Conservation (phyloP, 2,888 invertebrate species). For the Choreutis nemorana region DNA sequence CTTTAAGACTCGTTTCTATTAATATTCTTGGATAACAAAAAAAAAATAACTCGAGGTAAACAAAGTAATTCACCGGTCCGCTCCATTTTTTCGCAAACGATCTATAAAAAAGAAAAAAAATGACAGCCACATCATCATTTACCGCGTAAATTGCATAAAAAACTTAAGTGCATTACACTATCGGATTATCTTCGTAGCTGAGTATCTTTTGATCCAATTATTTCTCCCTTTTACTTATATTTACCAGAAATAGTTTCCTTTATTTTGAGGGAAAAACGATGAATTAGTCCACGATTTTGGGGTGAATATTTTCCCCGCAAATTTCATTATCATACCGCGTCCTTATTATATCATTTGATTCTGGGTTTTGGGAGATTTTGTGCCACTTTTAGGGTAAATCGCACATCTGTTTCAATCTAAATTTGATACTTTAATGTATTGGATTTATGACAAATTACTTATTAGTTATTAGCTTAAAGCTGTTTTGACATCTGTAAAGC, state of each 20-base stretch:
- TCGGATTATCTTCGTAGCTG: slow-evolving; percentile 34
- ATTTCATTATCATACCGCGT: slow-evolving; percentile 49
- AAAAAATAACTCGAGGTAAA: too few relatives aligned
- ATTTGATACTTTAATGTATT: too few relatives aligned
- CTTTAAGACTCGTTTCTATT: too few relatives aligned
- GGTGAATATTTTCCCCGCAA: slow-evolving; percentile 39
- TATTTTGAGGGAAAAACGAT: slow-evolving; percentile 36
- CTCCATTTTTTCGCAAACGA: too few relatives aligned
- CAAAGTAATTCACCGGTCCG: too few relatives aligned
- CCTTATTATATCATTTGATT: too few relatives aligned
- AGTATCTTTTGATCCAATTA: slow-evolving; percentile 40
- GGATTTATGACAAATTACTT: too few relatives aligned
- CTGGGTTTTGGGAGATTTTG: too few relatives aligned
- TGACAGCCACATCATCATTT: slow-evolving; percentile 14
- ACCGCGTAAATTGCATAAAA: slow-evolving; percentile 21
- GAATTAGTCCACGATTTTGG: slow-evolving; percentile 27
- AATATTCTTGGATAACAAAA: too few relatives aligned
- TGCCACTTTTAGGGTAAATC: slow-evolving; percentile 20
- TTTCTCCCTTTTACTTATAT: slow-evolving; percentile 45
- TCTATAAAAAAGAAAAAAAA: too few relatives aligned
- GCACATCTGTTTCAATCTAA: slow-evolving; percentile 15
- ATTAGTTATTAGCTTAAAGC: too few relatives aligned
- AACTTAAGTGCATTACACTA: slow-evolving; percentile 37
- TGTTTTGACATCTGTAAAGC: too few relatives aligned
- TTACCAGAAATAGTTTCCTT: slow-evolving; percentile 46